Percentiles rank a stretch among this genome's conserved stretches.
Conservation (phyloP, 1,140 invertebrate species). For the Drosophila biarmipes region DNA sequence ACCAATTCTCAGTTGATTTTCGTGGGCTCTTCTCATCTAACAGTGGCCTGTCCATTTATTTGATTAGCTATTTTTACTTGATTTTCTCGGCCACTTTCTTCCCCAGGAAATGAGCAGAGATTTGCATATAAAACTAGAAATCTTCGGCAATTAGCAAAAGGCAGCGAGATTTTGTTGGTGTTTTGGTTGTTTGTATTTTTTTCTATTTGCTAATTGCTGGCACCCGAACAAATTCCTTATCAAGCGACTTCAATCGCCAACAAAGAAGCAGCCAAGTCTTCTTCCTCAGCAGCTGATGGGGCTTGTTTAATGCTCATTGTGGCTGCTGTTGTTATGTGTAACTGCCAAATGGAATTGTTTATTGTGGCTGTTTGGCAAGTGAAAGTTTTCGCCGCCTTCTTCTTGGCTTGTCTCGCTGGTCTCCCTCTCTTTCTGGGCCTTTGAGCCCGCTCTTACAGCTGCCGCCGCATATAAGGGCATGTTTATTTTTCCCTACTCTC, state of each 20-base stretch:
- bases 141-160: slow-evolving; percentile 70
- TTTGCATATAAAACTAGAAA: slow-evolving; percentile 79
- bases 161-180: slow-evolving; percentile 56
- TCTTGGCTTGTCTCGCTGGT: slow-evolving; percentile 2
- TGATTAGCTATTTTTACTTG: slow-evolving; percentile 27
- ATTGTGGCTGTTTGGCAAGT: slow-evolving; percentile 73
- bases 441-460: slow-evolving; percentile 44
- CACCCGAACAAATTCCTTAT: slow-evolving; percentile 65
- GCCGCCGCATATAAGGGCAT: slow-evolving; percentile 77
- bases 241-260: slow-evolving; percentile 52
- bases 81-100: slow-evolving; percentile 46
- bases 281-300: slow-evolving; percentile 51
- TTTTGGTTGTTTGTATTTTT: slow-evolving; percentile 21
- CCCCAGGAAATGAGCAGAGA: slow-evolving; percentile 53
- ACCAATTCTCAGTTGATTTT: neutral
- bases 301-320: slow-evolving; percentile 50
- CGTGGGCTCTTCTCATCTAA: slow-evolving; percentile 17
- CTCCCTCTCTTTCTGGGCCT: slow-evolving; percentile 29
- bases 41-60: slow-evolving; percentile 13
- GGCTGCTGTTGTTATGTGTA: slow-evolving; percentile 64
- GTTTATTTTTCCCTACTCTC: slow-evolving; percentile 20
- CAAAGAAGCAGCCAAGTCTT: slow-evolving; percentile 58
- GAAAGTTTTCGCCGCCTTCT: slow-evolving; percentile 63
- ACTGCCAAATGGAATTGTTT: slow-evolving; percentile 74
- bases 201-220: slow-evolving; percentile 63